Evolutionary conservation across 1,140 invertebrate genomes (phyloP), one percentile per base, ranked within the genome.

Genomic region (Calosoma granatense): DNA sequence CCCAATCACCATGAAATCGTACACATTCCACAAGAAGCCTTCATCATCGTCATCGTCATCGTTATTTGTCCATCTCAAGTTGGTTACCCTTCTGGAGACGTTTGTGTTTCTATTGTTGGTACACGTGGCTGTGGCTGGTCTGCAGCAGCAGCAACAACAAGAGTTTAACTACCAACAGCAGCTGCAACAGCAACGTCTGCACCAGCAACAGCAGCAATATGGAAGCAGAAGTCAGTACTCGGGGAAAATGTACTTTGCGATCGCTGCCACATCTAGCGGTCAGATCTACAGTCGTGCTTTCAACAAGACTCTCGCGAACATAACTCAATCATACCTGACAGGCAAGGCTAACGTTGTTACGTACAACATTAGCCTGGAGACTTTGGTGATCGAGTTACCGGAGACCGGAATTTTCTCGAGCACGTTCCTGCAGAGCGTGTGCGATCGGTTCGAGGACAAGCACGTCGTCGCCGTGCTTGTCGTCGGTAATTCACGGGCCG

Each of bases 401-500:
- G 63, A 67, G 51, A 68, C 71, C 59, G 69, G 70, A 6, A 17
- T 3, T 17, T 74, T 74, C 59, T 72, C 68, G 51, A 65, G 65
- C 20, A 62, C 57, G 1, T 59, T 74, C 14, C 56, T 74, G 55
- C 64, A 68, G 56, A 56, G 54, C n/a, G 43, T 73, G 14, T 74
- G 72, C 62, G 59, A 62, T 2, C 62, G 66, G 54, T 68, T 71
- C 39, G 68, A 73, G 30, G 66, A 65, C 1, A 67, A 69, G 59
- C 69, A 70, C 47, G 66, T 74, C 19, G 65, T 68, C 14, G 72
- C 67, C 2, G 62, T 73, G 19, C 56, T 74, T 51, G 63, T 74
- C 19, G 59, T 74, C 51, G 72, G 72, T 14, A 61, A 68, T 59
- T 67, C 69, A 12, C 70, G 70, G 41, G 71, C 72, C 22, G 71